These are phyloP conservation scores for Ophioninae sp. DNA, from an alignment of 2,888 invertebrate species.

Conservation along the genomic window DNA sequence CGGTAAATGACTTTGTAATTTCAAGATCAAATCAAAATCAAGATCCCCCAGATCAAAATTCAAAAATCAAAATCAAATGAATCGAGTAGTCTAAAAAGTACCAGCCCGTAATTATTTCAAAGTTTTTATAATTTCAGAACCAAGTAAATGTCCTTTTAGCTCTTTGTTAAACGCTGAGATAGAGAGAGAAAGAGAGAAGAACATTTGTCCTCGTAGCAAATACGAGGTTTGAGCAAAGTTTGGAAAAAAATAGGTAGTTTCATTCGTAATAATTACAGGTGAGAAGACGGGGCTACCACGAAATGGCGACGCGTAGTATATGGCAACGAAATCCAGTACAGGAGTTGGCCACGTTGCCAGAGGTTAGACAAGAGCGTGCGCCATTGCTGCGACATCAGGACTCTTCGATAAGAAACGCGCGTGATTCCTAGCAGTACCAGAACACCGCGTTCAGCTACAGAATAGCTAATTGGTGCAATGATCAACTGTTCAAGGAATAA, in stretches of 20 bases:
- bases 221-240: background rate
- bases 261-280: constrained; percentile 68
- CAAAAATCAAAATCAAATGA: no score
- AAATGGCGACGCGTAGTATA: constrained; percentile 75
- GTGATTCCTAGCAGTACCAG: constrained; percentile 73
- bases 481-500: constrained; percentile 64
- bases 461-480: constrained; percentile 69
- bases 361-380: constrained; percentile 77
- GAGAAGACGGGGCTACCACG: constrained; percentile 77
- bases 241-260: background rate
- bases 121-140: no score
- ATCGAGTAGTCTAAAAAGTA: no score
- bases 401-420: constrained; percentile 74
- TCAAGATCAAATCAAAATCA: no score
- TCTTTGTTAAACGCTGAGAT: no score
- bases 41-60: no score
- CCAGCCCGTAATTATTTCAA: no score
- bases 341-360: constrained; percentile 76
- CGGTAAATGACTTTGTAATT: no score
- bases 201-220: background rate
- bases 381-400: constrained; percentile 77
- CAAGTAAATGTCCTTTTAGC: no score
- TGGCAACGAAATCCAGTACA: constrained; percentile 77
- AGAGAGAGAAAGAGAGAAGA: no score
- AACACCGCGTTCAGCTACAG: constrained; percentile 56